Conservation (phyloP, 1,140 invertebrate genomes). For the Daktulosphaira vitifoliae region DNA sequence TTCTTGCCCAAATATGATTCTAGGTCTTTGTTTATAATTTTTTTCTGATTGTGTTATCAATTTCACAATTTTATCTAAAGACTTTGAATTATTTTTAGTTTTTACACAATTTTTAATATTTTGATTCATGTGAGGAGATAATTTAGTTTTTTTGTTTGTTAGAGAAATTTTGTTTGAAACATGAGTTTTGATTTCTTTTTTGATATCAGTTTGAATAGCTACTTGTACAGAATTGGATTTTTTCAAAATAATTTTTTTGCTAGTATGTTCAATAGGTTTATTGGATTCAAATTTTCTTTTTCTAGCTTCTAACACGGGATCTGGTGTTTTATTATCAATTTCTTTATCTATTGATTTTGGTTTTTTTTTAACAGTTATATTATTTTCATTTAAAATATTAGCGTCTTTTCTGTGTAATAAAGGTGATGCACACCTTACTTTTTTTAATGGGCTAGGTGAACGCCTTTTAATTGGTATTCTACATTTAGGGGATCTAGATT, state of each 20-base stretch:
- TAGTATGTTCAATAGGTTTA: slow-evolving; percentile 20
- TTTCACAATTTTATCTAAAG: not conserved
- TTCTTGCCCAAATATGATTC: slow-evolving; percentile 12
- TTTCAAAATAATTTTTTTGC: slow-evolving; percentile 31
- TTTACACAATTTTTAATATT: not conserved
- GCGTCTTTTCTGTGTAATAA: not conserved
- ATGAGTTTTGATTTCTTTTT: not conserved
- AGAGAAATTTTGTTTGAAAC: slow-evolving; percentile 1
- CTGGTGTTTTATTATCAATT: not conserved
- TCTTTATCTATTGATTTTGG: not conserved
- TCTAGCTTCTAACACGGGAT: slow-evolving; percentile 33
- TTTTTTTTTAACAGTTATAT: slow-evolving; percentile 7
- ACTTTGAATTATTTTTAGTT: slow-evolving; percentile 6
- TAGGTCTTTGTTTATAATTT: slow-evolving; percentile 7
- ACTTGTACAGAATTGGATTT: slow-evolving; percentile 27
- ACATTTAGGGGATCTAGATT: slow-evolving; percentile 20
- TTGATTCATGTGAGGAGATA: not conserved
- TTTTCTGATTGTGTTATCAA: not conserved
- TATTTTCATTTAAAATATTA: not conserved
- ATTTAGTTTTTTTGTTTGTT: slow-evolving; percentile 1
- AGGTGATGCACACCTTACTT: slow-evolving; percentile 11
- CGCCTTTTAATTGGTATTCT: not conserved
- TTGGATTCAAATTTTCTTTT: slow-evolving; percentile 35
- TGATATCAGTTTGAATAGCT: slow-evolving; percentile 19
- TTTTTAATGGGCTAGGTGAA: slow-evolving; percentile 24